Evolutionary conservation across 1,140 invertebrate genomes (phyloP).

Genomic region (Drosophila novamexicana): DNA sequence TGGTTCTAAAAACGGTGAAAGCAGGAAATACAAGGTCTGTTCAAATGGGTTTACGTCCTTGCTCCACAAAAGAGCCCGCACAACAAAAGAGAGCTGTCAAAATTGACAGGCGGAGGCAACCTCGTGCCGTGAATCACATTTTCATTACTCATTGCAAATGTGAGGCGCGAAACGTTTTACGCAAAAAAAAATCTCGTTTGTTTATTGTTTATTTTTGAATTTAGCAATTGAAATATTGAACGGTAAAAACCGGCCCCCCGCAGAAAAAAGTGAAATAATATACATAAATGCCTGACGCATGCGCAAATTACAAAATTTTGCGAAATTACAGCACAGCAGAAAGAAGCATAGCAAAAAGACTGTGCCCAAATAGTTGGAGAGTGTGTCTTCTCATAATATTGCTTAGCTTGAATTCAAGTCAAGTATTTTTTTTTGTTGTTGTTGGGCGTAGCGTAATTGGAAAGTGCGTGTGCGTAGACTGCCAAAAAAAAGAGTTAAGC

Average conservation of each 20-base stretch:
- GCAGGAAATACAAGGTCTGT: conserved; percentile 77
- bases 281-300: conserved; percentile 52
- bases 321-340: conserved; percentile 69
- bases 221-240: conserved; percentile 61
- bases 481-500: conserved; percentile 15
- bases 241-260: conserved; percentile 62
- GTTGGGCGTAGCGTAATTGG: conserved; percentile 19
- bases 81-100: conserved; percentile 75
- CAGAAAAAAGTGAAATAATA: conserved; percentile 3
- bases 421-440: conserved; percentile 41
- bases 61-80: conserved; percentile 58
- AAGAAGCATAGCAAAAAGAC: conserved; percentile 11
- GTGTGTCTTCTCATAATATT: conserved; percentile 23
- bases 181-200: conserved; percentile 51
- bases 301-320: conserved; percentile 73
- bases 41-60: conserved; percentile 67
- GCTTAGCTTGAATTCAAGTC: conserved; percentile 48
- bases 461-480: conserved; percentile 78
- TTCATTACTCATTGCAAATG: conserved; percentile 65
- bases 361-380: conserved; percentile 4
- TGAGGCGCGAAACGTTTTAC: conserved; percentile 53
- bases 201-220: conserved; percentile 77
- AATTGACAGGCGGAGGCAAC: conserved; percentile 56
- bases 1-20: conserved; percentile 58
- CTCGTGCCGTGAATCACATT: conserved; percentile 62